Evolutionary conservation across 2,113 vertebrate species (phyloP).

Genomic region (Myotis yumanensis): DNA sequence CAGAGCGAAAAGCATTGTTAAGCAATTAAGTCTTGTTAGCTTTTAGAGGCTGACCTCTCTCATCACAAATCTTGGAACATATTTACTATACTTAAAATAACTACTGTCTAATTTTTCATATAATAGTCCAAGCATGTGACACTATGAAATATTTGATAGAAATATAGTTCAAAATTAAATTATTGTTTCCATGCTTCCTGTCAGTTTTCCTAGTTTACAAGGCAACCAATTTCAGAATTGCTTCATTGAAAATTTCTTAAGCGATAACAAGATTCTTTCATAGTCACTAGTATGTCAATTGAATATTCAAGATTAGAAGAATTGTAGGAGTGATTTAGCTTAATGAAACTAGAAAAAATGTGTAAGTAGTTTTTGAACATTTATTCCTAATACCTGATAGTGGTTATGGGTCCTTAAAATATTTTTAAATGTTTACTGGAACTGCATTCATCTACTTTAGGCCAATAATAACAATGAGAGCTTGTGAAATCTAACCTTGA

Average conservation of each 20-base stretch:
- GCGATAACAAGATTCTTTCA: neutral
- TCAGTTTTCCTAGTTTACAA: conserved; percentile 51
- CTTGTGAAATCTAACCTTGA: conserved; percentile 17
- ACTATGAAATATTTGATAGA: conserved; percentile 63
- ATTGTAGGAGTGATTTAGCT: conserved; percentile 14
- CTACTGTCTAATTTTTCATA: conserved; percentile 75
- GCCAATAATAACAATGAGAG: conserved; percentile 16
- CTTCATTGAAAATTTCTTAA: conserved; percentile 52
- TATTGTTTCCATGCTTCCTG: conserved; percentile 47
- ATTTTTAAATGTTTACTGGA: conserved; percentile 45
- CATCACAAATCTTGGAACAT: conserved; percentile 81
- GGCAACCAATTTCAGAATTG: conserved; percentile 21
- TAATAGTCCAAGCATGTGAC: conserved; percentile 73
- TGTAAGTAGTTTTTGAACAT: conserved; percentile 26
- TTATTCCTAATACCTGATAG: conserved; percentile 26
- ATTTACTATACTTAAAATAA: conserved; percentile 83
- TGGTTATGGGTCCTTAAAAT: conserved; percentile 22
- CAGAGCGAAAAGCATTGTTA: conserved; percentile 58
- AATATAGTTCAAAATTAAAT: conserved; percentile 59
- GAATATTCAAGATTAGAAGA: conserved; percentile 27
- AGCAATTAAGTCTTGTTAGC: conserved; percentile 73
- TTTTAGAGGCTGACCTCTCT: conserved; percentile 81
- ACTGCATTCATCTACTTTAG: neutral
- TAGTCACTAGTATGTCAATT: conserved; percentile 22
- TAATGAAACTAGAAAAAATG: conserved; percentile 26